Base-by-base conservation (phyloP, 2,113 vertebrate genomes). In the Protobothrops mucrosquamatus region DNA sequence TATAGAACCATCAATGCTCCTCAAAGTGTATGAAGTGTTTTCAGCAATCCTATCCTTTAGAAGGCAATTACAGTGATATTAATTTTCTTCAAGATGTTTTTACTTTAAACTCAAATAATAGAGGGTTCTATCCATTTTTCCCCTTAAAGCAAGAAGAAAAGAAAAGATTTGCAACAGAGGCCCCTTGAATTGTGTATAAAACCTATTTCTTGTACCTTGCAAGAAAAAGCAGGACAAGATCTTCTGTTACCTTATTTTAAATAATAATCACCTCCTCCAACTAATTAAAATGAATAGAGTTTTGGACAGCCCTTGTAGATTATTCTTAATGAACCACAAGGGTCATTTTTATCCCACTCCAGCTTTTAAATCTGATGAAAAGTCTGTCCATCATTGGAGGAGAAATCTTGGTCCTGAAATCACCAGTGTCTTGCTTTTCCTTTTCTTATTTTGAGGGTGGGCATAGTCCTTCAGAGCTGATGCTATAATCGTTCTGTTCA, bases 201-300 rank as follows among this genome's bases (percentile, higher is more conserved):
- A 81, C 2, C n/a, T 74, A 74, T 74, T 74, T 74, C 69, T 39
- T 39, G n/a, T 6, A 34, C 69, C 15, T 20, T 74, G 34, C 69
- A 74, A 39, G 64, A 74, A 74, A 18, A 39, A 74, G 15, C 20
- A 81, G 69, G 69, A 39, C 18, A 81, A 20, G 34, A 81, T 81
- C 34, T 22, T 81, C 69, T 81, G 69, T 81, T 81, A 81, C 34
- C 34, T 39, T 81, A 39, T 81, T 81, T 20, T 81, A 81, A 81
- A 81, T 81, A 81, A 39, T 81, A 81, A 81, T 81, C 69, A 81
- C 69, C 18, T 81, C 18, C 61, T 87, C 22, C 89, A 93, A 54
- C 54, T 90, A 61, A 87, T 64, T 90, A 87, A 90, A 93, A 86
- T 64, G 51, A 86, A 64, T 61, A 43, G 46, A 93, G 22, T 90